Evolutionary conservation across 92 coral and sea anemone species (phyloP).

Genomic region (Paramuricea clavata): DNA sequence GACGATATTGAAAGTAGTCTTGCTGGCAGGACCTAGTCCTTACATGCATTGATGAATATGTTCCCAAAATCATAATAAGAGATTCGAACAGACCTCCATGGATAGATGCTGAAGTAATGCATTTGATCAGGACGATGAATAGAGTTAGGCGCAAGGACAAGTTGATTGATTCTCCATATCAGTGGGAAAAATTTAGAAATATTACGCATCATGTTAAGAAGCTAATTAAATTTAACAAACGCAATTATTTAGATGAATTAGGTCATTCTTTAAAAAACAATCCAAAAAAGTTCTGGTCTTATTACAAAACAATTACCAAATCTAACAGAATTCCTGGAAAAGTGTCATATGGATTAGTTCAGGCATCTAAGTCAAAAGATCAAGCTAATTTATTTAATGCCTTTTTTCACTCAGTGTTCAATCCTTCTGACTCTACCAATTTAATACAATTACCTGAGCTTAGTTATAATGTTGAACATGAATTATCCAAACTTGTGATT

Average conservation of each 20-base stretch:
- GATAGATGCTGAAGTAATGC: constrained; percentile 52
- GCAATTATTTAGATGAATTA: constrained; percentile 24
- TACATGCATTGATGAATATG: constrained; percentile 36
- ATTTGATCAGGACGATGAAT: constrained; percentile 36
- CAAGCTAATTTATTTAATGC: constrained; percentile 60
- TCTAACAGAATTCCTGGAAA: constrained; percentile 38
- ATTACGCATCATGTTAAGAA: constrained; percentile 33
- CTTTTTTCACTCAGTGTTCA: constrained; percentile 61
- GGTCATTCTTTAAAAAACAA: constrained; percentile 35
- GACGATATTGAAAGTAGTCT: background rate
- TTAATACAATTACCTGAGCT: no score
- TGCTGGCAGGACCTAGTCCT: constrained; percentile 5
- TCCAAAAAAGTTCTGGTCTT: constrained; percentile 59
- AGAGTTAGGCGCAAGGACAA: constrained; percentile 41
- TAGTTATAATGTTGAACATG: no score
- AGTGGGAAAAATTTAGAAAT: constrained; percentile 18
- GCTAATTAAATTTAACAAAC: constrained; percentile 38
- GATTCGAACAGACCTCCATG: constrained; percentile 59
- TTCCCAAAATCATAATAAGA: constrained; percentile 32
- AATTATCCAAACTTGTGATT: no score
- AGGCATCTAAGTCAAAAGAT: constrained; percentile 33
- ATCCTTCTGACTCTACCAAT: no score
- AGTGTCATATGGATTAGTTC: constrained; percentile 28
- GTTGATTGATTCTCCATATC: background rate
- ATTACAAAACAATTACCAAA: constrained; percentile 53